Conservation (phyloP, 2,888 invertebrate genomes). For the Parascotia fuliginaria region DNA sequence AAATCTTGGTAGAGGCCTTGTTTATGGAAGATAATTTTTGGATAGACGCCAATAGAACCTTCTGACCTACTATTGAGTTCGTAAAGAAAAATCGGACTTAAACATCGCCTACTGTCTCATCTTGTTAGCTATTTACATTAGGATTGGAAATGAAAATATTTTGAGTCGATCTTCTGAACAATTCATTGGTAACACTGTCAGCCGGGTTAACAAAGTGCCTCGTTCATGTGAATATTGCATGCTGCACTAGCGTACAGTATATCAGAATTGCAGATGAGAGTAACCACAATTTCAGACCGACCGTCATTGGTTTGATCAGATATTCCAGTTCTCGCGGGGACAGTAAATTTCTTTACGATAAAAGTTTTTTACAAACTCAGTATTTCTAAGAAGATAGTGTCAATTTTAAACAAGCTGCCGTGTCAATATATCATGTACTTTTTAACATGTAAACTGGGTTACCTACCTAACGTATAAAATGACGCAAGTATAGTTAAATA, state of each 20-base stretch:
- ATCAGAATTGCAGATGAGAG: conserved; percentile 6
- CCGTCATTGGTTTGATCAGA: neutral
- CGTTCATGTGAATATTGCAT: conserved; percentile 45
- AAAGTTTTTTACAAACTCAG: neutral
- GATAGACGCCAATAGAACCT: conserved; percentile 27
- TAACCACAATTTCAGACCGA: neutral
- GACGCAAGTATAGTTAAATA: no score
- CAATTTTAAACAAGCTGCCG: no score
- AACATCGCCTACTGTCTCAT: conserved; percentile 1
- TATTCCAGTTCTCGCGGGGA: neutral
- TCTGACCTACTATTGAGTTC: conserved; percentile 25
- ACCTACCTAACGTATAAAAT: no score
- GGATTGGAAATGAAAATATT: conserved; percentile 13
- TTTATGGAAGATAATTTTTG: conserved; percentile 27
- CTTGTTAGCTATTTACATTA: neutral
- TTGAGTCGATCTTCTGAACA: conserved; percentile 5
- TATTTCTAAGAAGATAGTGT: neutral
- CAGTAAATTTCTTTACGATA: neutral
- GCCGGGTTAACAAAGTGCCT: conserved; percentile 1
- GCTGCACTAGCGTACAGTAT: conserved; percentile 33
- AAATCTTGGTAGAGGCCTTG: conserved; percentile 16
- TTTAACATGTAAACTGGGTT: no score
- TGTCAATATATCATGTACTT: no score
- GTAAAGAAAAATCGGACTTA: conserved; percentile 24
- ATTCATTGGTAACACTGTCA: conserved; percentile 12